Base-by-base conservation (phyloP, 2,113 vertebrate species). In the Cebidichthys violaceus region DNA sequence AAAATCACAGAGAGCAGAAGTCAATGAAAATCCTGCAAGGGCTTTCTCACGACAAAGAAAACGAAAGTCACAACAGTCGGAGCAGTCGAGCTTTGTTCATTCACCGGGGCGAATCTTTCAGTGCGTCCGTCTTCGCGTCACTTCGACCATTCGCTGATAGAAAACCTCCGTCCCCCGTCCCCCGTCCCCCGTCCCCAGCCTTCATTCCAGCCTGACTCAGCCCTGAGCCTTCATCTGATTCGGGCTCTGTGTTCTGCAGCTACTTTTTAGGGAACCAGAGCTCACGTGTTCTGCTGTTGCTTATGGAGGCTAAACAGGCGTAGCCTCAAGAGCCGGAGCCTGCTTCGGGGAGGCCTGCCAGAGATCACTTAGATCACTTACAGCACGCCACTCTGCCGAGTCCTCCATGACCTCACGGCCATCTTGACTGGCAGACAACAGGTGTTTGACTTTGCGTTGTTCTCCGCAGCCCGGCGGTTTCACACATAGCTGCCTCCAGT, bases 401-500 rank as follows among this genome's bases (percentile, higher is more conserved):
- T 3, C n/a, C 35, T 61, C 2, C 1, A 0, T 43, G 27, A 60
- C 11, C 68, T 52, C 35, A 15, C 24, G 31, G 65, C 22, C 14
- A 41, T 22, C 2, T 27, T 81, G 70, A 78, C 9, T 45, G 54
- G 35, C 43, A 73, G 62, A 47, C 22, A 50, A 13, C 79, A 77
- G 69, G 69, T 74, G 79, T 64, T 68, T 62, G 47, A 13, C 6
- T 31, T n/a, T 4, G 22, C 27, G 14, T 27, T 45, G 24, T 73
- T 64, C 10, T 37, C 29, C 41, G 60, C 35, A 64, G 57, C 54
- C 50, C 64, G 8, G 60, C n/a, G 20, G 37, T 72, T 65, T 20
- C 18, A 54, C 62, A 74, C 33, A 20, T 41, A 55, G n/a, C 27
- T 35, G 54, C 54, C 14, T 75, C 33, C 27, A 35, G 24, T 10